Evolutionary conservation across 2,113 vertebrate genomes (phyloP).

Genomic region (Mastomys natalensis): DNA sequence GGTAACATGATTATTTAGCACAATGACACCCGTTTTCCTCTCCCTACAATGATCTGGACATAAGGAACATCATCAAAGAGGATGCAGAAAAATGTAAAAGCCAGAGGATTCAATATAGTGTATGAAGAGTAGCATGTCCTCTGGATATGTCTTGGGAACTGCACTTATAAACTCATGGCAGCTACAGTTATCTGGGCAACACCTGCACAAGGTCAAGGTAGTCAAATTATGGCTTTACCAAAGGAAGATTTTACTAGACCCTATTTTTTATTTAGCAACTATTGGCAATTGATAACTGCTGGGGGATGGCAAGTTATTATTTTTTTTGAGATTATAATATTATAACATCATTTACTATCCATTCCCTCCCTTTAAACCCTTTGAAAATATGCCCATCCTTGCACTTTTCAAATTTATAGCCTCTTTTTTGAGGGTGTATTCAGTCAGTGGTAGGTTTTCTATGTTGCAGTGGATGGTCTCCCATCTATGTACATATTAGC

Average conservation of each 20-base stretch:
- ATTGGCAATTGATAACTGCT: not conserved
- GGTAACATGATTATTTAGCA: not conserved
- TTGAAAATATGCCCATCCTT: not conserved
- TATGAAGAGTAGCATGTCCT: too few relatives aligned
- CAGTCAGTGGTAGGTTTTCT: not conserved
- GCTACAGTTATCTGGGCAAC: not conserved
- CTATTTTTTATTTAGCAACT: not conserved
- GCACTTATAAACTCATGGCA: not conserved
- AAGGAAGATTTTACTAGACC: not conserved
- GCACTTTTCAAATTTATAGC: not conserved
- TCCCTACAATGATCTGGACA: not conserved
- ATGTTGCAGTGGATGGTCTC: not conserved
- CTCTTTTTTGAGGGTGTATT: not conserved
- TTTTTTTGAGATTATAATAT: not conserved
- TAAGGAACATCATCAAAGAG: not conserved
- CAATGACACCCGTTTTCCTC: accelerated
- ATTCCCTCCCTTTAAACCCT: not conserved
- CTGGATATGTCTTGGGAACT: not conserved
- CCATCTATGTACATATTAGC: too few relatives aligned
- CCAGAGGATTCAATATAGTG: not conserved
- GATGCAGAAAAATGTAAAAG: not conserved
- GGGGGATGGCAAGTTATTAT: not conserved
- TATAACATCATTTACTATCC: not conserved
- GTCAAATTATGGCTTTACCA: too few relatives aligned
- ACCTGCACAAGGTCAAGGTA: not conserved